phyloP scores from a whole-genome alignment of 2,888 invertebrate species.

The Cecidostiba fungosa region DNA sequence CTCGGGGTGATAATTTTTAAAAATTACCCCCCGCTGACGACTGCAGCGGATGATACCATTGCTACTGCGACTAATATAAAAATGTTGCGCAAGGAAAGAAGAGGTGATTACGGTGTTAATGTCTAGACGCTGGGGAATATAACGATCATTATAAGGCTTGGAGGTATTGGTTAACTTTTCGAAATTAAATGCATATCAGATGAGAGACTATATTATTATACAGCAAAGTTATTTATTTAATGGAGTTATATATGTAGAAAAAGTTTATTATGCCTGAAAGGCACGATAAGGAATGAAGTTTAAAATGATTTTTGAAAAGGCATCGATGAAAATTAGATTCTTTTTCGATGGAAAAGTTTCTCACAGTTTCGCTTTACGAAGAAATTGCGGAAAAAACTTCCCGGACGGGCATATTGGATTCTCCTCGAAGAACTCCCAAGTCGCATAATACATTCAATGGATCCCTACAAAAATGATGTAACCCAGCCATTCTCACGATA shows the following conservation, averaged over 20 bases:
- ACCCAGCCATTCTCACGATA: background rate
- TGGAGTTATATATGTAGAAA: background rate
- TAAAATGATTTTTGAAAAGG: background rate
- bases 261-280: background rate
- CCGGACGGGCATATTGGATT: background rate
- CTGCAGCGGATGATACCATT: no score
- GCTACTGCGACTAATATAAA: background rate
- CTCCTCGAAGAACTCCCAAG: background rate
- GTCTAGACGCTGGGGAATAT: background rate
- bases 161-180: constrained; percentile 19
- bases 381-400: background rate
- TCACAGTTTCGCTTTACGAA: no score
- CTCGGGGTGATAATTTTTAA: constrained; percentile 13
- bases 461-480: background rate
- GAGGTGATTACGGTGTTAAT: background rate
- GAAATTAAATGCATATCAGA: background rate
- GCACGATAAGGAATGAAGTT: background rate
- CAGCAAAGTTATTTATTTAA: no score
- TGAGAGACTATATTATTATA: background rate
- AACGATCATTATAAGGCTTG: background rate
- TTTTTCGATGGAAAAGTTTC: background rate
- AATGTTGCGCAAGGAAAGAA: background rate
- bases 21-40: background rate
- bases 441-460: background rate
- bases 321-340: background rate